A percentile compares a stretch with the other conserved stretches of the same genome.
Evolutionary conservation across 2,797 vertebrate species (phyloP).

Genomic region (Micrastur ruficollis): DNA sequence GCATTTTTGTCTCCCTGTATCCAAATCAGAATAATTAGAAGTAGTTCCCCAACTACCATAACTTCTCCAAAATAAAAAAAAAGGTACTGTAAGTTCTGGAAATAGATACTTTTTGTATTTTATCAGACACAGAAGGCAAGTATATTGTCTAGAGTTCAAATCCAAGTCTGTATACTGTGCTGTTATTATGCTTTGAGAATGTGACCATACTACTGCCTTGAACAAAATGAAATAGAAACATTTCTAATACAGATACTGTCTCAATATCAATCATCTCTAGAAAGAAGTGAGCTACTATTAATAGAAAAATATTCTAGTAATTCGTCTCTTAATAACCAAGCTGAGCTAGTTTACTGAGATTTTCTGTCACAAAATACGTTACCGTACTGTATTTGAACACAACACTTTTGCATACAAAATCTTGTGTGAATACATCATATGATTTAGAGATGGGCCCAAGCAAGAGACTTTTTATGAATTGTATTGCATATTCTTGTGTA

Average conservation of each 20-base stretch:
- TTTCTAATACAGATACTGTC: background rate
- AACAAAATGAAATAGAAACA: background rate
- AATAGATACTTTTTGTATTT: background rate
- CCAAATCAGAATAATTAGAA: background rate
- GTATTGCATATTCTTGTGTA: background rate
- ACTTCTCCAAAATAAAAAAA: background rate
- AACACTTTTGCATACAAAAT: background rate
- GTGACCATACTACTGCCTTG: background rate
- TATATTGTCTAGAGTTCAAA: background rate
- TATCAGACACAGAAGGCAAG: background rate
- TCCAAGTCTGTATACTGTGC: background rate
- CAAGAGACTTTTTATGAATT: background rate
- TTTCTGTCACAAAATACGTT: background rate
- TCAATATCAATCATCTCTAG: background rate
- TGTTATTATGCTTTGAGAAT: background rate
- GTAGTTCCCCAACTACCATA: background rate
- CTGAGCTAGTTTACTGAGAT: background rate
- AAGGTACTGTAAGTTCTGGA: background rate
- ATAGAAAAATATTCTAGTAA: background rate
- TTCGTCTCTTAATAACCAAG: background rate
- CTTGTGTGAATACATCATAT: background rate
- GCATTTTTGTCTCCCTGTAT: background rate
- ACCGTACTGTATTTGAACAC: background rate
- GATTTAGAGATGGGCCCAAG: background rate
- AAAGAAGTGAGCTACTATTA: background rate